These are phyloP conservation scores for Ficedula albicollis DNA, from an alignment of 2,797 vertebrate genomes.

Conservation along the genomic window DNA sequence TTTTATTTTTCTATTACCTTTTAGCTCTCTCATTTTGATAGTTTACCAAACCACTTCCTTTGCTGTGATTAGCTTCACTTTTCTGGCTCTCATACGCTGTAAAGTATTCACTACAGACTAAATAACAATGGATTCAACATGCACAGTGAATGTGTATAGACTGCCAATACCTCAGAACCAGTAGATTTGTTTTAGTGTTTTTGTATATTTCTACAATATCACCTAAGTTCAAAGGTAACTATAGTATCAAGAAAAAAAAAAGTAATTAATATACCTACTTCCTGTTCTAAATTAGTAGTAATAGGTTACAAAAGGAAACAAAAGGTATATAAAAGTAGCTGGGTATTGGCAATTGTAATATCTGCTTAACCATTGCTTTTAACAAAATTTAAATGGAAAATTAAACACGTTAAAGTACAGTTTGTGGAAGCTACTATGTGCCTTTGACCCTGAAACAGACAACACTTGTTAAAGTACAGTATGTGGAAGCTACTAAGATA, in stretches of 20 bases:
- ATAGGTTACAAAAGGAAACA: no score
- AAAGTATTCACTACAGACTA: background rate
- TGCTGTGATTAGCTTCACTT: background rate
- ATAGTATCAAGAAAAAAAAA: background rate
- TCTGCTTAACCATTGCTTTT: background rate
- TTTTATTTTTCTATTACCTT: background rate
- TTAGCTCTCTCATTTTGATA: background rate
- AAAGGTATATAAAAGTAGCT: background rate
- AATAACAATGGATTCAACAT: background rate
- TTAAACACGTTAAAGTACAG: background rate
- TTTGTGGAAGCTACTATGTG: background rate
- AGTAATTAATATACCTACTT: background rate
- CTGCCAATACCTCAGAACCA: background rate
- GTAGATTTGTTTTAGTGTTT: background rate
- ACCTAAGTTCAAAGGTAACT: background rate
- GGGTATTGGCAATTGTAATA: background rate
- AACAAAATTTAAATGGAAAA: background rate
- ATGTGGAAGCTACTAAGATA: background rate
- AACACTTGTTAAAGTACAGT: no score
- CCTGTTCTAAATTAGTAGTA: background rate
- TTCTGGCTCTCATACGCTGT: background rate
- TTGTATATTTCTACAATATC: background rate
- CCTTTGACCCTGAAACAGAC: background rate
- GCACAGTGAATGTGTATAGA: rapidly evolving
- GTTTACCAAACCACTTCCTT: background rate